Base-by-base conservation (phyloP, 2,797 vertebrate genomes). In the Synanceia verrucosa region DNA sequence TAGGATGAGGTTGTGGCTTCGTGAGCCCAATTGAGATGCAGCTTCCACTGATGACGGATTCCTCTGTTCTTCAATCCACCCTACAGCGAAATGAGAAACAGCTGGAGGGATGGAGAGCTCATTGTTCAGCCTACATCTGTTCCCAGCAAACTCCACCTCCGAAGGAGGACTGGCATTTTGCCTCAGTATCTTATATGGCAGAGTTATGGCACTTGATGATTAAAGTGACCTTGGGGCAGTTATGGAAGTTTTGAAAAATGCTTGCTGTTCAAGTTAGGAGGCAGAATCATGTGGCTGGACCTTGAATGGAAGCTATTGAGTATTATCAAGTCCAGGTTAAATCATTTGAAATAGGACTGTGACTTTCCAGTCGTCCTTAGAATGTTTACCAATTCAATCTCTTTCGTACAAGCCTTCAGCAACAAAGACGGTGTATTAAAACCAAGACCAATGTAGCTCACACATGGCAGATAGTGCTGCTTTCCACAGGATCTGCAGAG, bases 121-220 rank as follows among this genome's bases (percentile, higher is more conserved):
- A 74, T 82, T 85, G 87, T 83, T 86, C 59, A 59, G 59, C 21
- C 41, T 31, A 4, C 82, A 84, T 87, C 85, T 87, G 82, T 74
- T 85, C 72, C 69, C 59, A 12, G 47, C 16, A 70, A 79, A 75
- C n/a, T 60, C 36, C 8, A 24, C 48, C 51, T 65, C 46, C 1
- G 9, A 78, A 70, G 51, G 63, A 81, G 55, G 62, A 60, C 69
- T 44, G 65, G 44, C 52, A 56, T 67, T 76, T 61, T 61, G 61
- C 79, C 39, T 73, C 51, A 23, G 31, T 29, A 9, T 83, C 51
- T 73, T 48, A 4, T 48, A 34, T 47, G 47, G 29, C 24, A 62
- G 60, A 75, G 14, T 53, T 66, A 64, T 48, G 43, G 37, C 1
- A 1, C 57, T 16, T 28, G 39, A 66, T 51, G 26, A 76, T 71